Evolutionary conservation across 2,113 vertebrate genomes (phyloP), one percentile per base, ranked within the genome.

Genomic region (Mesoclemmys tuberculata): DNA sequence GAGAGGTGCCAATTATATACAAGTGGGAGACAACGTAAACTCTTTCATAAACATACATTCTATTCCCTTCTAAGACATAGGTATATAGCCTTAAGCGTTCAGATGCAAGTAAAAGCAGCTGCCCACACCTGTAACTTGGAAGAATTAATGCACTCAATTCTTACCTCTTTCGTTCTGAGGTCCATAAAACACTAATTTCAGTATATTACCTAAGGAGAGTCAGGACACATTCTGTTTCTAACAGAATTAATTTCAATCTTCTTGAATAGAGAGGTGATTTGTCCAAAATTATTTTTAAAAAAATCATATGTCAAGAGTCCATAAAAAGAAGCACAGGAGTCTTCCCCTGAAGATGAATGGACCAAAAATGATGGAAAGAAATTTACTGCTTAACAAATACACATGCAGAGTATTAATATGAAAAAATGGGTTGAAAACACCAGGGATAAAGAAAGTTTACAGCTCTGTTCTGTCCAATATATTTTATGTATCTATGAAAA

Each of bases 401-500:
- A 44, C 22, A 41, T 26, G 21, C 10, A 41, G 22, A 68, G 7
- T 19, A 68, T 68, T 68, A 68, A 68, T n/a, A 68, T 18, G 22
- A 8, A 24, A 26, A 44, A 41, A 26, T 13, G n/a, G 24, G 38
- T 74, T 74, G 71, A 74, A 26, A 10, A 74, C 22, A 74, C 22
- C 22, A 64, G 71, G 11, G 41, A 75, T 44, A 41, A 75, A 75
- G 94, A 83, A n/a, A 87, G 91, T 87, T 77, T 46, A 56, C 1
- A 88, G 74, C 54, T 80, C 80, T 78, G n/a, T 71, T 80, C 78
- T 64, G 38, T 14, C 75, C 86, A 85, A 77, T 80, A 12, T 38
- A 64, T 83, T 92, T 92, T 31, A 77, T 54, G 24, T 75, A 94
- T 89, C 85, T 95, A 86, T 77, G 90, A 74, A 94, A 95, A 85